These are phyloP conservation scores for Chrysodeixis includens DNA, from an alignment of 2,888 invertebrate genomes.

Conservation along the genomic window DNA sequence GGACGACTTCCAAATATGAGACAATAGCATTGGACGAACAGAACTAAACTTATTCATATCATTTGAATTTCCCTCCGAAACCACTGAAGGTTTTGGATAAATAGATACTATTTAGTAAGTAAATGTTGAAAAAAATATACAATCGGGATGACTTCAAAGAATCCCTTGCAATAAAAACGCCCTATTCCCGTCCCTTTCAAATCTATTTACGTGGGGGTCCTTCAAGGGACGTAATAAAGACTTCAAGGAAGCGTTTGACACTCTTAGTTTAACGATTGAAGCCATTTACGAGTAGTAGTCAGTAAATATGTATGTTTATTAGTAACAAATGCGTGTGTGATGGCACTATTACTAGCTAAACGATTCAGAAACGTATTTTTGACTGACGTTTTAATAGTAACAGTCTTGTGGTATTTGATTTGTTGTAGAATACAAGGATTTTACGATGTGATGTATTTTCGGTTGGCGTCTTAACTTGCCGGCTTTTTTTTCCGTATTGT, in stretches of 20 bases:
- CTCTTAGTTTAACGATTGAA: conserved; percentile 48
- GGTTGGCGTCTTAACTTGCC: conserved; percentile 1
- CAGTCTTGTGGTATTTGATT: conserved; percentile 36
- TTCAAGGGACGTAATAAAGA: conserved; percentile 39
- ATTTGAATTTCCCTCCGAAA: not conserved
- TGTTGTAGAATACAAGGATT: conserved; percentile 35
- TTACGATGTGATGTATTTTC: conserved; percentile 48
- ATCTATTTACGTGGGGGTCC: conserved; percentile 52
- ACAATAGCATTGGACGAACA: not conserved
- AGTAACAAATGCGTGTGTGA: conserved; percentile 50
- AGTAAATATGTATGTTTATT: conserved; percentile 55
- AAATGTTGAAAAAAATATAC: not conserved
- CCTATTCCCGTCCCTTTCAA: not conserved
- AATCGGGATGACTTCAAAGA: not conserved
- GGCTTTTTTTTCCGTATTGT: not conserved
- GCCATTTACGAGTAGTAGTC: conserved; percentile 40
- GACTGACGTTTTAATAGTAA: conserved; percentile 36
- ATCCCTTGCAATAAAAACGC: not conserved
- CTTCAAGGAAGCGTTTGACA: conserved; percentile 48
- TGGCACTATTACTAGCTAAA: conserved; percentile 18
- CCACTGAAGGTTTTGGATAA: not conserved
- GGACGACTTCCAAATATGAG: not conserved
- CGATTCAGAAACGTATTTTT: conserved; percentile 38
- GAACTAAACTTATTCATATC: not conserved
- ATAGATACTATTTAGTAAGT: not conserved